Evolutionary conservation across 1,140 invertebrate genomes (phyloP).

Genomic region (Physella acuta): DNA sequence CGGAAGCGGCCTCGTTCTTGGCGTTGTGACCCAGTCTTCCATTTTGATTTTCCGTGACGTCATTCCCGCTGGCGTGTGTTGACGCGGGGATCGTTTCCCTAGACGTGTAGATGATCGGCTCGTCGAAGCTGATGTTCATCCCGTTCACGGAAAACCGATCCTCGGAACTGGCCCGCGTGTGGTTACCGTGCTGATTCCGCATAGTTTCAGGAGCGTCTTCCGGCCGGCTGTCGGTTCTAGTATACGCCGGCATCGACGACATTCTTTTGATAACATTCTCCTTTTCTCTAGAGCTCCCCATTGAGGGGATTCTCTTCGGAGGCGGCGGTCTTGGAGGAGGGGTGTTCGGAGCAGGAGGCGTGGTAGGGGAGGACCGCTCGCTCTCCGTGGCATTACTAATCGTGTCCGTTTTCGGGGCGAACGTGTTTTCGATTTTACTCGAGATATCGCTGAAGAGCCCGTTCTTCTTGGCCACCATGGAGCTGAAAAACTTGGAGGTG

Average conservation of each 20-base stretch:
- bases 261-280: slow-evolving; percentile 33
- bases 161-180: background rate
- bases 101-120: slow-evolving; percentile 44
- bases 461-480: slow-evolving; percentile 55
- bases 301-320: slow-evolving; percentile 23
- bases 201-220: background rate
- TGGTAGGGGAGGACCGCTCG: slow-evolving; percentile 9
- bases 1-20: background rate
- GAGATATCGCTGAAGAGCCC: slow-evolving; percentile 53
- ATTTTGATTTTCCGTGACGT: background rate
- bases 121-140: slow-evolving; percentile 54
- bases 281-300: slow-evolving; percentile 24
- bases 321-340: slow-evolving; percentile 31
- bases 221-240: slow-evolving; percentile 13
- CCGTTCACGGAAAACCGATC: slow-evolving; percentile 34
- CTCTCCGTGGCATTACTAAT: slow-evolving; percentile 9
- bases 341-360: slow-evolving; percentile 21
- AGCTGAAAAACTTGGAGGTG: slow-evolving; percentile 54
- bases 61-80: slow-evolving; percentile 14
- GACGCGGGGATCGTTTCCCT: slow-evolving; percentile 5
- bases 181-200: background rate
- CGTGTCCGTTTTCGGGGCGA: slow-evolving; percentile 27
- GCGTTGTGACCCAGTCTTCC: background rate
- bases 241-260: slow-evolving; percentile 30
- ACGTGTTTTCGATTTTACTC: slow-evolving; percentile 46